Base-by-base conservation (phyloP, 2,797 vertebrate genomes). In the Synanceia verrucosa region DNA sequence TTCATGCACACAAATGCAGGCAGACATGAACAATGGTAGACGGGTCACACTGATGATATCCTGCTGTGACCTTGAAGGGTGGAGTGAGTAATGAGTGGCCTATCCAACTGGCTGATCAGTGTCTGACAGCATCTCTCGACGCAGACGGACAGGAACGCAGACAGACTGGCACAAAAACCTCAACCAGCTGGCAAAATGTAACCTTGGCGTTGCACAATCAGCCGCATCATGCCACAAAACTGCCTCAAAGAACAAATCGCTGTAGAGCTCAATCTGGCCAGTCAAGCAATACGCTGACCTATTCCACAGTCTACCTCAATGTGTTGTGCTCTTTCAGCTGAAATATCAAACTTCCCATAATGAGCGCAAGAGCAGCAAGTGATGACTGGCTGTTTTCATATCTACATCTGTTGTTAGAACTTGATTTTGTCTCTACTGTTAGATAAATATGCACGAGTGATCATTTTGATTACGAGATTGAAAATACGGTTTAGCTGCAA, bases 1-100 rank as follows among this genome's bases (percentile, higher is more conserved):
- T 47, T 56, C 21, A 28, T 14, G 37, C 21, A 13, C 60, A 46
- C 28, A 78, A 55, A 79, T 23, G 21, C 61, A 64, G n/a, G 61
- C 31, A 60, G 37, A 73, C 58, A 10, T 43, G 4, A 51, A 39
- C 29, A 26, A 7, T 48, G 26, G 47, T 48, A 71, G 48, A 78
- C 43, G 26, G 34, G 16, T 67, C 53, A 55, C 29, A 26, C 57
- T 79, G 70, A 73, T 14, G 56, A 73, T 47, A 61, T 76, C 69
- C 67, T 63, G 70, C 62, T 61, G 43, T 81, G 81, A 90, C 88
- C 84, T 90, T 90, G 86, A 84, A 75, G 64, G 58, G 26, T 4
- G 21, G 53, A 66, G 65, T 26, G 78, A 86, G 70, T 83, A 84
- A 88, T 83, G 80, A 82, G 41, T 5, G 53, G 56, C 62, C 71